Conservation (phyloP, 2,113 vertebrate genomes). For the Stictonetta naevosa region DNA sequence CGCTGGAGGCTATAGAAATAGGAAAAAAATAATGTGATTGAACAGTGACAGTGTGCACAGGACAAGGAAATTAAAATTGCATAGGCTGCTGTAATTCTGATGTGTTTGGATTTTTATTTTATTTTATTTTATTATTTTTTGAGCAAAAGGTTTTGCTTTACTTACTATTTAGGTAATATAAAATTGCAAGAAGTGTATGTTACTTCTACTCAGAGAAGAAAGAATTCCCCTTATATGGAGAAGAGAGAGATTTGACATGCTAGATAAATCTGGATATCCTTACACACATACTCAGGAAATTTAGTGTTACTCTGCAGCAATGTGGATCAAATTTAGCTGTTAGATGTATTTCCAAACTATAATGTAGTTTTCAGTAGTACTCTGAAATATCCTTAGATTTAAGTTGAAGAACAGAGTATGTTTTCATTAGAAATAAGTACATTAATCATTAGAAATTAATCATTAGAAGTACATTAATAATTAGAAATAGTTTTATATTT, state of each 20-base stretch:
- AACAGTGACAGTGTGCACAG: background rate
- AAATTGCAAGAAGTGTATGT: background rate
- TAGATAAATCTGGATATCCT: background rate
- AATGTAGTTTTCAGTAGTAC: background rate
- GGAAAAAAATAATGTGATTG: background rate
- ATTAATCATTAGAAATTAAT: slow-evolving; percentile 31
- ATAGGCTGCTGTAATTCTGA: background rate
- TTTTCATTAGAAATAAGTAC: background rate
- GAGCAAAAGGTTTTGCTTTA: background rate
- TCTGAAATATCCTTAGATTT: background rate
- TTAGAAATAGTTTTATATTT: slow-evolving; percentile 2
- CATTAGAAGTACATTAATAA: slow-evolving; percentile 17
- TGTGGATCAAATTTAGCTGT: background rate
- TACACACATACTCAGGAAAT: background rate
- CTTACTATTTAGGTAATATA: background rate
- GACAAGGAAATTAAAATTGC: background rate
- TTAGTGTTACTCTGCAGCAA: background rate
- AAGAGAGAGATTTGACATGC: background rate
- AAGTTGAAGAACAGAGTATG: background rate
- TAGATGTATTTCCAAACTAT: background rate
- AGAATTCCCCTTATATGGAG: background rate
- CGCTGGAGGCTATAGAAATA: background rate
- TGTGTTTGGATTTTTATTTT: background rate
- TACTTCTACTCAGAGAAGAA: background rate
- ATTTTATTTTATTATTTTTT: background rate